Evolutionary conservation across 2,888 invertebrate species (phyloP).

Genomic region (Notocelia uddmanniana): DNA sequence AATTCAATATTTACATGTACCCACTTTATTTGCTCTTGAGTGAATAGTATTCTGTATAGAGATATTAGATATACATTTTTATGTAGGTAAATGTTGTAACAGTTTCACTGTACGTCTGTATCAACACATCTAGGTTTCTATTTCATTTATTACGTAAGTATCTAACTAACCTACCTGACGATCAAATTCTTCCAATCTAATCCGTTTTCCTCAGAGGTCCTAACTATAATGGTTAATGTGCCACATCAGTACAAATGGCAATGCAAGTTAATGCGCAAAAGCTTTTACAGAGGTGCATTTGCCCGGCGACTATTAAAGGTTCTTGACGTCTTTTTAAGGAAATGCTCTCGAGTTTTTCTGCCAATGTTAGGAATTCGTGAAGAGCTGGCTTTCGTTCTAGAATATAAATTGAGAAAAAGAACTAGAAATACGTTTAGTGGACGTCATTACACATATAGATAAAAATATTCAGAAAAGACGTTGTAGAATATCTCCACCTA

Average conservation of each 20-base stretch:
- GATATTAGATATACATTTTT: too few relatives aligned
- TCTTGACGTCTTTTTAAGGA: constrained; percentile 19
- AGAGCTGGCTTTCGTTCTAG: neutral
- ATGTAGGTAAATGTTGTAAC: too few relatives aligned
- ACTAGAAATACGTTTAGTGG: neutral
- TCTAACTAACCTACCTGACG: neutral
- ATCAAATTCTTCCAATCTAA: constrained; percentile 1
- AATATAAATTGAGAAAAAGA: neutral
- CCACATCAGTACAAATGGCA: constrained; percentile 27
- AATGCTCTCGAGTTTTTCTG: constrained; percentile 1
- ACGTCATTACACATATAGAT: too few relatives aligned
- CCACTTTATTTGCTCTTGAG: too few relatives aligned
- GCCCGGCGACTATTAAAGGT: constrained; percentile 20
- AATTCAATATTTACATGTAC: too few relatives aligned
- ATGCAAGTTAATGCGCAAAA: constrained; percentile 40
- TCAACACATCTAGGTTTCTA: too few relatives aligned
- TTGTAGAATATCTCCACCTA: too few relatives aligned
- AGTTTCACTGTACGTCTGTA: too few relatives aligned
- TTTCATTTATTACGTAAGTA: too few relatives aligned
- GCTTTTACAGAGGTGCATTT: constrained; percentile 40
- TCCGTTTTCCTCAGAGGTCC: neutral
- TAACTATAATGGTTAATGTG: constrained; percentile 31
- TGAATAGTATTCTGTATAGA: too few relatives aligned
- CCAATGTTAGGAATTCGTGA: neutral
- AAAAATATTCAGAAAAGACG: too few relatives aligned